Base-by-base conservation (phyloP, 1,140 invertebrate genomes). In the Whitmania pigra region DNA sequence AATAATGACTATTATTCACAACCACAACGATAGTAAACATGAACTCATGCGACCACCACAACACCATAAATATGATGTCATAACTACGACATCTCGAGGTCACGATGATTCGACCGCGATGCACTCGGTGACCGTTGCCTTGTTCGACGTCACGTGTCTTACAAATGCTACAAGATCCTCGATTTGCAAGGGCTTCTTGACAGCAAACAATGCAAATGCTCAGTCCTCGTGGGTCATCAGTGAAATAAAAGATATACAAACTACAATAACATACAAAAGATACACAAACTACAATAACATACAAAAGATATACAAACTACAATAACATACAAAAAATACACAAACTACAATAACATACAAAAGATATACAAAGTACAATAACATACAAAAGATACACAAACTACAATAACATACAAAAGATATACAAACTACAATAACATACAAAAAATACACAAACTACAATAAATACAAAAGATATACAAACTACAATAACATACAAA, bases 201-300 rank as follows among this genome's bases (percentile, higher is more conserved):
- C 11, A 71, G 63, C 22, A 71, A 67, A 49, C 36, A 71, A 31
- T 60, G 63, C 22, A 71, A 71, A 31, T 60, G 36, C 25, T n/a
- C 55, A 36, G 11, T 60, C 25, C 55, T n/a, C 22, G 5, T n/a
- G 53, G 40, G 31, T n/a, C 55, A 57, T 60, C 20, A 31, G 18
- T 60, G 71, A 60, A 71, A 31, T 5, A 71, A 31, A 67, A 49
- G 43, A 49, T 7, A 49, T 49, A 49, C 43, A 49, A 11, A 49
- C n/a, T n/a, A n/a, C n/a, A n/a, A n/a, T n/a, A 13, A 49, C 67
- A 71, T 53, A 71, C 25, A 57, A 71, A 71, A 71, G 31, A 57
- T 67, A 60, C 13, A 60, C 20, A 31, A 71, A n/a, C 4, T 57
- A n/a, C 53, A 57, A 55, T 2, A 6, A 36, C 31, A 36, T 36